Conservation (phyloP, 2,797 vertebrate genomes). For the Pangasius sanitwongsei region DNA sequence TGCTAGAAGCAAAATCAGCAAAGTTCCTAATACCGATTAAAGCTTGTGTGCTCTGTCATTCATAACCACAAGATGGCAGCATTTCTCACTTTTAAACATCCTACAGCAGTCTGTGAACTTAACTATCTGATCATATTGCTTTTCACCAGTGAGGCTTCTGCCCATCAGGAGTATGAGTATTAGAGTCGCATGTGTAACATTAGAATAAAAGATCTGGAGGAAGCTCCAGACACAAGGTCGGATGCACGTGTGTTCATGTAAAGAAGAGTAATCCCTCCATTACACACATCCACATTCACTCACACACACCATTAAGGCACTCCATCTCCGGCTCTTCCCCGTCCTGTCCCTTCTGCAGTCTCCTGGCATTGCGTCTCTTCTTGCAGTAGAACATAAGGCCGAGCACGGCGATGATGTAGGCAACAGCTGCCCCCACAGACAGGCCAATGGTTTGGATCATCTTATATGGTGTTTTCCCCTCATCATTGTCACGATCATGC, state of each 20-base stretch:
- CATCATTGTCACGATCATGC: constrained; percentile 49
- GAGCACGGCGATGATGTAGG: constrained; percentile 95
- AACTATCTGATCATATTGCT: neutral
- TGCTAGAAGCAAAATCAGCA: constrained; percentile 1
- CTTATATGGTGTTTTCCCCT: constrained; percentile 90
- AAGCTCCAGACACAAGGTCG: neutral
- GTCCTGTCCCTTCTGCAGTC: constrained; percentile 85
- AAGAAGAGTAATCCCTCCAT: neutral
- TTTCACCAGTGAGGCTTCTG: neutral
- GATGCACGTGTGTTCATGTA: neutral
- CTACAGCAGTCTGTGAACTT: neutral
- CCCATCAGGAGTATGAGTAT: neutral
- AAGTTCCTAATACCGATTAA: neutral
- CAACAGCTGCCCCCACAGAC: constrained; percentile 93
- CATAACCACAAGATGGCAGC: constrained; percentile 45
- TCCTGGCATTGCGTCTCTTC: constrained; percentile 91
- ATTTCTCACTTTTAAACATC: constrained; percentile 17
- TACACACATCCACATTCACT: neutral
- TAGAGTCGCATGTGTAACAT: neutral
- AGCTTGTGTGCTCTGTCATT: neutral
- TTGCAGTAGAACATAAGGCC: constrained; percentile 99
- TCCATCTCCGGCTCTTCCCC: constrained; percentile 97
- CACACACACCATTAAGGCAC: constrained; percentile 83
- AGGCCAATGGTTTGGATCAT: constrained; percentile 99
- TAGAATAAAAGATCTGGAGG: neutral